These are phyloP conservation scores for Trichonephila inaurata DNA, from an alignment of 1,140 invertebrate genomes.

Conservation along the genomic window DNA sequence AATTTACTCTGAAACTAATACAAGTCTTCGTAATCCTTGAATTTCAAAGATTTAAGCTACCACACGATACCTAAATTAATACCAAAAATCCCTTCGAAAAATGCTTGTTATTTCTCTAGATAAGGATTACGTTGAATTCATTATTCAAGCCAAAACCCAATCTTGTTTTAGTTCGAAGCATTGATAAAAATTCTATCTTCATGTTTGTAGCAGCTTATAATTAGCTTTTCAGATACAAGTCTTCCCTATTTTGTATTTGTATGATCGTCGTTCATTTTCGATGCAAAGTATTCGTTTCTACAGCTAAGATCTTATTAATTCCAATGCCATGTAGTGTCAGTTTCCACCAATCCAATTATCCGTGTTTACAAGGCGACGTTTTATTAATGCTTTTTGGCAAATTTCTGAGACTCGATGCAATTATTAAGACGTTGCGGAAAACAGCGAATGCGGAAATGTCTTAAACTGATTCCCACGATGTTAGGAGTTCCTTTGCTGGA, in stretches of 20 bases:
- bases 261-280: neutral
- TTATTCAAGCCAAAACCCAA: neutral
- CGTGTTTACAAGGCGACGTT: neutral
- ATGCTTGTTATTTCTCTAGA: neutral
- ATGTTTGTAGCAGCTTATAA: neutral
- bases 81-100: neutral
- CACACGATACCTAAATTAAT: neutral
- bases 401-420: neutral
- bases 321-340: neutral
- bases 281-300: neutral
- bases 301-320: neutral
- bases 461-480: neutral
- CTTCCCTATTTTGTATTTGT: neutral
- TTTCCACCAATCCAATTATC: slow-evolving; percentile 13
- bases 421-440: neutral
- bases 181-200: neutral
- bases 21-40: neutral
- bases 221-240: neutral
- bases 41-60: neutral
- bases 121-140: neutral
- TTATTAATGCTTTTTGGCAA: slow-evolving; percentile 5
- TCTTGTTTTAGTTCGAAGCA: neutral
- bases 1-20: neutral
- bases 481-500: neutral
- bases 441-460: neutral